Percentiles rank a stretch among this genome's conserved stretches.
These are phyloP conservation scores for Scaptodrosophila lebanonensis DNA, from an alignment of 1,140 invertebrate genomes.

Conservation along the genomic window DNA sequence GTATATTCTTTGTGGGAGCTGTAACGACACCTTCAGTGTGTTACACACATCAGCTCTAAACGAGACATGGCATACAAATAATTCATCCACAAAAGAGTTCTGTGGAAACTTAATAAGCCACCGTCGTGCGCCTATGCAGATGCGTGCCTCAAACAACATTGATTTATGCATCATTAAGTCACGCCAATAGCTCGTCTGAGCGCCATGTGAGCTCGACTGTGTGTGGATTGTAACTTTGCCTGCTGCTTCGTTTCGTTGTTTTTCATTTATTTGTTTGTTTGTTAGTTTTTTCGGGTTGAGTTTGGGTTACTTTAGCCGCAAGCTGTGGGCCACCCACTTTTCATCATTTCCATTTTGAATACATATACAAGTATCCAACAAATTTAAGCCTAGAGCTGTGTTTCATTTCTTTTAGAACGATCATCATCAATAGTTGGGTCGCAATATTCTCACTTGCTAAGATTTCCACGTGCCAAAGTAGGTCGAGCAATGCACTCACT, in stretches of 20 bases:
- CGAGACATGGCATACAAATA: conserved; percentile 24
- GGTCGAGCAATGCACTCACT: conserved; percentile 68
- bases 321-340: conserved; percentile 65
- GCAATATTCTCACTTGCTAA: conserved; percentile 11
- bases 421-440: conserved; percentile 3
- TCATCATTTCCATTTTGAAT: conserved; percentile 30
- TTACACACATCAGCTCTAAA: too few relatives aligned
- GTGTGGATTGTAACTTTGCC: too few relatives aligned
- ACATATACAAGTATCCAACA: too few relatives aligned
- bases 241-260: conserved; percentile 22
- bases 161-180: conserved; percentile 71
- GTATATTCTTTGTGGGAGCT: too few relatives aligned
- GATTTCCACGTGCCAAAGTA: conserved; percentile 32
- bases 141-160: conserved; percentile 11
- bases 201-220: conserved; percentile 4
- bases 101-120: conserved; percentile 9
- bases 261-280: conserved; percentile 28
- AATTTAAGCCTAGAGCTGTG: conserved; percentile 22
- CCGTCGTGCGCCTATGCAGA: conserved; percentile 2
- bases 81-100: conserved; percentile 11
- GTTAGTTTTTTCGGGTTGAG: conserved; percentile 22
- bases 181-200: conserved; percentile 67
- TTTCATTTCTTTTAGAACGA: conserved; percentile 14
- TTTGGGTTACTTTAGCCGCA: conserved; percentile 34
- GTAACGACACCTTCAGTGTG: too few relatives aligned